A percentile compares a stretch with the other conserved stretches of the same genome.
phyloP scores from a whole-genome alignment of 2,888 invertebrate genomes.

The Pseudanteris insignis region DNA sequence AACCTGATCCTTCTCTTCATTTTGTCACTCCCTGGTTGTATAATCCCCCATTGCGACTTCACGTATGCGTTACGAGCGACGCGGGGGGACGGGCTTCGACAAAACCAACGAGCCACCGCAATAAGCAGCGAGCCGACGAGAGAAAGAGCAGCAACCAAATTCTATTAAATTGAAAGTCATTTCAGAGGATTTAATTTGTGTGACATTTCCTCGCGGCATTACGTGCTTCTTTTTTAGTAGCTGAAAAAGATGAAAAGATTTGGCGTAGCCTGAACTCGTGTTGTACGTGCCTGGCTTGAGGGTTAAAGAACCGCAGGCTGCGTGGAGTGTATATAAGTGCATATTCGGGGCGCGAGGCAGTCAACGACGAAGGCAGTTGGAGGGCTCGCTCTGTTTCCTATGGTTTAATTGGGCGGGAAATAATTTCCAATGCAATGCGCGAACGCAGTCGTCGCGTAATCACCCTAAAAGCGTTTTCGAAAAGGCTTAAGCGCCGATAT shows the following conservation, averaged over 20 bases:
- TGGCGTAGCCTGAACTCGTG: conserved; percentile 40
- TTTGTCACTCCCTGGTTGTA: background rate
- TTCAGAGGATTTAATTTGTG: conserved; percentile 53
- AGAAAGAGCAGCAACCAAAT: background rate
- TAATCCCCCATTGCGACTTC: background rate
- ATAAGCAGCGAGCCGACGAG: too few species aligned
- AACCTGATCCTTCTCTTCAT: too few species aligned
- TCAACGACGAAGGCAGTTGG: conserved; percentile 32
- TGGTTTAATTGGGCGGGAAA: conserved; percentile 66
- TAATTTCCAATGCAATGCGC: conserved; percentile 65
- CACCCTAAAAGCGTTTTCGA: conserved; percentile 63
- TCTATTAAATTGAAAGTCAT: conserved; percentile 45
- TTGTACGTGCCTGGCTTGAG: conserved; percentile 40
- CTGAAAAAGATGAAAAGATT: conserved; percentile 48
- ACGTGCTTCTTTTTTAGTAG: conserved; percentile 48
- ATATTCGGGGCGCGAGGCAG: conserved; percentile 48
- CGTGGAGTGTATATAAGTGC: conserved; percentile 59
- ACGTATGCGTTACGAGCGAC: background rate
- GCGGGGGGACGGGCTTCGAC: too few species aligned
- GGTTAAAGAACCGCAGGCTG: conserved; percentile 48
- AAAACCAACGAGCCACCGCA: too few species aligned
- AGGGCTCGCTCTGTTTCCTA: conserved; percentile 59
- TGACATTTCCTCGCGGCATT: conserved; percentile 46
- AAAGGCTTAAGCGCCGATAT: conserved; percentile 46
- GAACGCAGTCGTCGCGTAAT: conserved; percentile 62